These are phyloP conservation scores for Ptychochromis oligacanthus DNA, from an alignment of 2,113 vertebrate species.

Conservation along the genomic window DNA sequence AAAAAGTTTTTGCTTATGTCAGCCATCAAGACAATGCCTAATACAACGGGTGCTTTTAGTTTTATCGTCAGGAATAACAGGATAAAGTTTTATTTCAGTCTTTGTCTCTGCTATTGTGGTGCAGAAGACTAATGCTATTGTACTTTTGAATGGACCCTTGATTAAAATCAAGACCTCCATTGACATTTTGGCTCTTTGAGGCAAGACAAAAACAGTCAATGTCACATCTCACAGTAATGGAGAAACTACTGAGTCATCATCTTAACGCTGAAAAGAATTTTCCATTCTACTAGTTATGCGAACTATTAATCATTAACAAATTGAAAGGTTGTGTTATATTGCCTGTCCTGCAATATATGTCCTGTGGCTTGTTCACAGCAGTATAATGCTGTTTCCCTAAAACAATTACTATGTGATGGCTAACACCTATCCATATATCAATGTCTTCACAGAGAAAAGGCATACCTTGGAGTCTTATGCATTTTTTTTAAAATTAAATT, in stretches of 20 bases:
- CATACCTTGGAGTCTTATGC: neutral
- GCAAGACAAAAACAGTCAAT: neutral
- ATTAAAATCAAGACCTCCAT: neutral
- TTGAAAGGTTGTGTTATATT: conserved; percentile 11
- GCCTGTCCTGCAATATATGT: neutral
- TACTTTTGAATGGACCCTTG: neutral
- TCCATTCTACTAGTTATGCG: conserved; percentile 19
- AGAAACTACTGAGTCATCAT: conserved; percentile 39
- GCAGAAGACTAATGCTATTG: neutral
- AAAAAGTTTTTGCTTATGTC: neutral
- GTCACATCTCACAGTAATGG: neutral
- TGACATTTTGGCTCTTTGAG: neutral
- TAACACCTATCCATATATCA: neutral
- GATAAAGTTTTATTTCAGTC: neutral
- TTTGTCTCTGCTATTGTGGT: neutral
- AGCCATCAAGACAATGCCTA: neutral
- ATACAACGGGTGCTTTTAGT: neutral
- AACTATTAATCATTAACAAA: conserved; percentile 52
- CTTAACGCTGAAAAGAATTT: conserved; percentile 25
- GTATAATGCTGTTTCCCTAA: neutral
- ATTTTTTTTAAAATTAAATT: neutral
- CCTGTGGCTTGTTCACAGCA: neutral
- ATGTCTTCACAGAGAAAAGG: neutral
- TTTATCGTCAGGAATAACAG: neutral
- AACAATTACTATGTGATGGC: neutral